These are phyloP conservation scores for Popillia japonica DNA, from an alignment of 1,140 invertebrate genomes.

Conservation along the genomic window DNA sequence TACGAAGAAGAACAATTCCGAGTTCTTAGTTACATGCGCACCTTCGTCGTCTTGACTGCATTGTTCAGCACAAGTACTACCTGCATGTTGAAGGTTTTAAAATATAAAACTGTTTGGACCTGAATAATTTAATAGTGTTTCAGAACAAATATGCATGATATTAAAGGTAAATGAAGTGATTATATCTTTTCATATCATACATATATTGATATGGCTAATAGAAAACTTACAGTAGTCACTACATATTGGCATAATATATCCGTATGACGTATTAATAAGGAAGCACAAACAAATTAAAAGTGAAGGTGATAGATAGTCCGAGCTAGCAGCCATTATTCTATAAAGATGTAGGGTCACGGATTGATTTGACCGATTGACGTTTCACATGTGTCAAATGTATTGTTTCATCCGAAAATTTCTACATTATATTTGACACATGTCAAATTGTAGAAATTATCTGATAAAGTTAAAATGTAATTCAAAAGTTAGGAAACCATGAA, in stretches of 20 bases:
- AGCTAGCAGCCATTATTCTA: neutral
- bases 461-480: too few relatives aligned
- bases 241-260: constrained; percentile 24
- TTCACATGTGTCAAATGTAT: neutral
- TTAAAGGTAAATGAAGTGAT: too few relatives aligned
- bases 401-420: too few relatives aligned
- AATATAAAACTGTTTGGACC: too few relatives aligned
- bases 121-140: too few relatives aligned
- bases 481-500: too few relatives aligned
- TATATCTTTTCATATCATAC: too few relatives aligned
- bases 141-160: too few relatives aligned
- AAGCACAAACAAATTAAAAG: neutral
- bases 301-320: neutral
- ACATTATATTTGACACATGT: too few relatives aligned
- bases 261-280: neutral
- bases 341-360: neutral
- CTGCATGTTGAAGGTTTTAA: neutral
- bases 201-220: neutral
- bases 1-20: constrained; percentile 5
- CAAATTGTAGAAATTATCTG: too few relatives aligned
- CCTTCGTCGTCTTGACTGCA: neutral
- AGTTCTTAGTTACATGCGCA: neutral
- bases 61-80: neutral
- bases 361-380: constrained; percentile 1
- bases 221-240: neutral